Evolutionary conservation across 30 jellyfish, hydroid and myxozoan genomes (phyloP).

Genomic region (Catostylus mosaicus): DNA sequence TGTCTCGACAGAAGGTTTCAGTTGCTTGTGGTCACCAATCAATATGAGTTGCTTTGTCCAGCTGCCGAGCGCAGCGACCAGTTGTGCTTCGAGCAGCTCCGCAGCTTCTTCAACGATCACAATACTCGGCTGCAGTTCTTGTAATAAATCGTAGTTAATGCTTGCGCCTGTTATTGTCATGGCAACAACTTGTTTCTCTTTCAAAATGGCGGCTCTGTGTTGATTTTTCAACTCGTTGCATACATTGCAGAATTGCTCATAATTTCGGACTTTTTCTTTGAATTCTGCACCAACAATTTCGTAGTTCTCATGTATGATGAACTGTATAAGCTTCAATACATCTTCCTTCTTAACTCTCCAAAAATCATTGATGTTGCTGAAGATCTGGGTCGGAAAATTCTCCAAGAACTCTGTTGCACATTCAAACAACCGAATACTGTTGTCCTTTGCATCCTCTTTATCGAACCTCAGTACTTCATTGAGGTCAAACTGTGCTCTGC

Average conservation of each 20-base stretch:
- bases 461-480: background rate
- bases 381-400: background rate
- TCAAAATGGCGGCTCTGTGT: conserved; percentile 47
- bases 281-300: conserved; percentile 23
- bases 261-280: background rate
- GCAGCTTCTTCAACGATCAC: conserved; percentile 90
- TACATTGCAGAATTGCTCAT: conserved; percentile 37
- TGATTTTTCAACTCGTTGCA: conserved; percentile 34
- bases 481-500: background rate
- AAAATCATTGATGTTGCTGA: conserved; percentile 6
- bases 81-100: conserved; percentile 76
- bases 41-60: conserved; percentile 66
- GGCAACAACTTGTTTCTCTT: conserved; percentile 42
- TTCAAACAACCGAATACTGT: conserved; percentile 14
- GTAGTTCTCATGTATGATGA: conserved; percentile 5
- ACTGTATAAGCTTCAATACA: conserved; percentile 23
- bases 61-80: conserved; percentile 69
- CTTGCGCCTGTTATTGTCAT: conserved; percentile 83
- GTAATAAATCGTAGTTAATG: conserved; percentile 50
- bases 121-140: conserved; percentile 50
- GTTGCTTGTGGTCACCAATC: conserved; percentile 87
- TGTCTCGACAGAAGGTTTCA: conserved; percentile 71
- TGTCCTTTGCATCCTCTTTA: background rate
- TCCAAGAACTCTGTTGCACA: conserved; percentile 22
- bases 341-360: conserved; percentile 53